These are phyloP conservation scores for Tetraneura akinire DNA, from an alignment of 1,140 invertebrate genomes.

Conservation along the genomic window DNA sequence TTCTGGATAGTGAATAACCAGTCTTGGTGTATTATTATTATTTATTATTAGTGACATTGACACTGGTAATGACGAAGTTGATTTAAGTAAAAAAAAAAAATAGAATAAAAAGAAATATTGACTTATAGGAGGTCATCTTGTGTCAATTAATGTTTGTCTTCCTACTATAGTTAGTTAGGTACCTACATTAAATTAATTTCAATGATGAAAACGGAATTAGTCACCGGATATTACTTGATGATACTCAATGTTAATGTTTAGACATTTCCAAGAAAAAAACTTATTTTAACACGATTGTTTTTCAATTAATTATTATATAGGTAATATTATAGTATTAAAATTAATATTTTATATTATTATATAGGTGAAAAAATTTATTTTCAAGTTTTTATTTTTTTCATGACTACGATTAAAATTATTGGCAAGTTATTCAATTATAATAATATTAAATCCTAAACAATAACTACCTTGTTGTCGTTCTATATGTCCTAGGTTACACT, in stretches of 20 bases:
- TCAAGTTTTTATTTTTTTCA: neutral
- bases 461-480: neutral
- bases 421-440: neutral
- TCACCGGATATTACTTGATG: constrained; percentile 38
- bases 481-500: constrained; percentile 23
- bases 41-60: neutral
- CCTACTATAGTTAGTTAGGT: too few species aligned
- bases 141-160: constrained; percentile 31
- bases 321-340: too few species aligned
- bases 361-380: too few species aligned
- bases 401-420: neutral
- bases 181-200: neutral
- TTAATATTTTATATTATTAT: too few species aligned
- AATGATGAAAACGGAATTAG: constrained; percentile 31
- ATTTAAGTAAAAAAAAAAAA: neutral
- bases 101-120: constrained; percentile 1
- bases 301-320: neutral
- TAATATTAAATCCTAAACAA: neutral
- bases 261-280: constrained; percentile 4
- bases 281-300: neutral
- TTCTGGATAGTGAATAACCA: neutral
- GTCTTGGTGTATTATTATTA: neutral
- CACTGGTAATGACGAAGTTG: constrained; percentile 19
- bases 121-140: constrained; percentile 24
- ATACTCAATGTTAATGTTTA: neutral